A percentile compares a stretch with the other conserved stretches of the same genome.
These are phyloP conservation scores for Papilio machaon DNA, from an alignment of 1,140 invertebrate genomes.

Conservation along the genomic window DNA sequence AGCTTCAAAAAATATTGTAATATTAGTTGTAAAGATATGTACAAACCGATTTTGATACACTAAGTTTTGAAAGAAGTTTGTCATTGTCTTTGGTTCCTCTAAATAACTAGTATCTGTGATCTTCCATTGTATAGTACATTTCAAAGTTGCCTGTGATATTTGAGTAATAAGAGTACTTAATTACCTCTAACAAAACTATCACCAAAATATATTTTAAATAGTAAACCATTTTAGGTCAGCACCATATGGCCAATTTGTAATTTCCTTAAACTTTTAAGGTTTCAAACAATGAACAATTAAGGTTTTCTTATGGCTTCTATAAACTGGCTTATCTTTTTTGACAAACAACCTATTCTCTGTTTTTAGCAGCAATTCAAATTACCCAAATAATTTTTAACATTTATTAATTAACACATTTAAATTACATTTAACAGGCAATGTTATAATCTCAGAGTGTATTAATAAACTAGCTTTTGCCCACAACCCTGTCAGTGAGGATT, in stretches of 20 bases:
- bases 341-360: neutral
- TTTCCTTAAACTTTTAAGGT: slow-evolving; percentile 19
- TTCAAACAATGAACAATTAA: slow-evolving; percentile 16
- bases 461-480: too few species aligned
- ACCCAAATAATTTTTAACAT: neutral
- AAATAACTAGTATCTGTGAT: neutral
- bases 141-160: neutral
- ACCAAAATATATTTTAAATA: neutral
- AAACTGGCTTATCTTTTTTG: slow-evolving; percentile 24
- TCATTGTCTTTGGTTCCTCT: neutral
- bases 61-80: too few species aligned
- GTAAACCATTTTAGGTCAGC: neutral
- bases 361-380: neutral
- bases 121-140: neutral
- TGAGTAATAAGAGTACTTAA: neutral
- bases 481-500: too few species aligned
- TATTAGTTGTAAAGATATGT: too few species aligned
- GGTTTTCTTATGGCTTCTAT: slow-evolving; percentile 20
- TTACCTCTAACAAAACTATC: neutral
- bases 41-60: too few species aligned
- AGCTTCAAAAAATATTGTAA: too few species aligned
- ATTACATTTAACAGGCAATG: too few species aligned
- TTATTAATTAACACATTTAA: too few species aligned
- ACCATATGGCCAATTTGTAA: slow-evolving; percentile 9
- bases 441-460: too few species aligned